Evolutionary conservation across 2,113 vertebrate species (phyloP).

Genomic region (Salvelinus sp.): DNA sequence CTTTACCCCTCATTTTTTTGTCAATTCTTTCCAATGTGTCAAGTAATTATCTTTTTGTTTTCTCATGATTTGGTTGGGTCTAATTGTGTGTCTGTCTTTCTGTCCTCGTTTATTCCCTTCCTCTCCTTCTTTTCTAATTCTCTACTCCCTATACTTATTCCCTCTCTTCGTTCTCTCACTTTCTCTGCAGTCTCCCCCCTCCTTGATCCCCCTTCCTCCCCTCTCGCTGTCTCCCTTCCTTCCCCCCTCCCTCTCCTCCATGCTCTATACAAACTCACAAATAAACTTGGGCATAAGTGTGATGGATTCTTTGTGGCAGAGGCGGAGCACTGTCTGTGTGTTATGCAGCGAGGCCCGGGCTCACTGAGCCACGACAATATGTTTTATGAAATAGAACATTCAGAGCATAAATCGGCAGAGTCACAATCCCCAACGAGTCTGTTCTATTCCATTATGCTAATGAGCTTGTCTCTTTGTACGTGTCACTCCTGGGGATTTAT

Average conservation of each 20-base stretch:
- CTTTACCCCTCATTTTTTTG: too few species aligned
- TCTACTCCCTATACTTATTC: neutral
- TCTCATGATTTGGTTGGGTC: too few species aligned
- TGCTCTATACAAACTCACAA: constrained; percentile 24
- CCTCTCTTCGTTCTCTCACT: neutral
- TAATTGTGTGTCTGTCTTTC: too few species aligned
- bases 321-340: constrained; percentile 5
- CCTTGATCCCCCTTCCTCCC: neutral
- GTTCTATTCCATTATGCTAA: constrained; percentile 67
- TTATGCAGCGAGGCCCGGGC: constrained; percentile 1
- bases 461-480: constrained; percentile 33
- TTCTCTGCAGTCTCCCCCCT: neutral
- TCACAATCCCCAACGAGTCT: constrained; percentile 57
- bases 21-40: too few species aligned
- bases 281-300: constrained; percentile 23
- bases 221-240: too few species aligned
- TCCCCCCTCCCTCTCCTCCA: constrained; percentile 11
- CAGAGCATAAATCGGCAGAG: constrained; percentile 50
- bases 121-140: neutral
- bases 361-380: constrained; percentile 38
- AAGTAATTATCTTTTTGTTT: too few species aligned
- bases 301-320: constrained; percentile 26
- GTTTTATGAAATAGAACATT: constrained; percentile 59
- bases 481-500: constrained; percentile 52
- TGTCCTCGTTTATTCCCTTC: neutral